Base-by-base conservation (phyloP, 92 coral and sea anemone species). In the Hydrozoanthus gracilis region DNA sequence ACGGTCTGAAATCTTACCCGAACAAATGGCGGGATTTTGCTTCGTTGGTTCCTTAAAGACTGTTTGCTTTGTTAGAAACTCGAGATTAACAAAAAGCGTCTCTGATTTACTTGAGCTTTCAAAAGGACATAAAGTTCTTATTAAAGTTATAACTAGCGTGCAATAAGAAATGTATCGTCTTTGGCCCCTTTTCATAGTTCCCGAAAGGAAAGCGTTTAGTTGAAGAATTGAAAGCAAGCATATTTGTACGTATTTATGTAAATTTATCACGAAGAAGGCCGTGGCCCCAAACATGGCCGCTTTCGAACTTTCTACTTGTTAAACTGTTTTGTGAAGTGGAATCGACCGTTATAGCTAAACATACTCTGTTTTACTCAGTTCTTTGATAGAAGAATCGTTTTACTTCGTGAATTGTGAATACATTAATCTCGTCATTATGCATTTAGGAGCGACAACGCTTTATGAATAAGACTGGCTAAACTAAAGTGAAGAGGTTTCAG, bases 221-320 rank as follows among this genome's bases (percentile, higher is more conserved):
- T 46, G 71, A n/a, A 48, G 71, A 16, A 64, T 17, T 48, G 5
- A 78, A 76, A 52, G 70, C 68, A 13, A 51, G 69, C 58, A 58
- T 78, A 65, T 80, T 78, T 64, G 55, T 73, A 14, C 69, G 85
- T 80, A 80, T 80, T 80, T 80, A 80, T 80, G 85, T 80, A 80
- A 80, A 80, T 80, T 80, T 64, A 80, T 80, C 73, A 67, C 13
- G 72, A 80, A 14, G 48, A 35, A 7, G 73, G 16, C 84, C 84
- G 84, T 79, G 84, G 47, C 84, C 62, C 10, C 62, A 46, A 27
- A 47, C 5, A 16, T n/a, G 71, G 45, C 49, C 50, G 71, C 16
- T 79, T 45, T 78, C 47, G 35, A 13, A 16, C 8, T 76, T 46
- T 20, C 11, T n/a, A 27, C 39, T 27, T 27, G 39, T 27, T 27